Evolutionary conservation across 2,888 invertebrate species (phyloP), one percentile per base, ranked within the genome.

Genomic region (Melanostoma mellinum): DNA sequence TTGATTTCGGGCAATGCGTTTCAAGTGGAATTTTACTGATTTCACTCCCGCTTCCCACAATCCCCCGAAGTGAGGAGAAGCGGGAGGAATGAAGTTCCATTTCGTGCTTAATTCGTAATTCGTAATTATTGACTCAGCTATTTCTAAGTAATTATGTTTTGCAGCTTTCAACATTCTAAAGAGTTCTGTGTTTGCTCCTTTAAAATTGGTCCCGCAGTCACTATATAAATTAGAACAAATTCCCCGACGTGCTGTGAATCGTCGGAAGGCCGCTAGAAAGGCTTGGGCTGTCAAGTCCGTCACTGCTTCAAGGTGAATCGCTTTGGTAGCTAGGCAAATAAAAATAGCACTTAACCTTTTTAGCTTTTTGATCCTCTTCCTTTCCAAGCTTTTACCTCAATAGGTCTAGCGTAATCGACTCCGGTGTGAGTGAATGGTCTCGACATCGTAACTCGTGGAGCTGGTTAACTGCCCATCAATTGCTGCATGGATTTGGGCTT

Each of bases 131-230:
- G 3, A 20, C 5, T 53, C 30, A 8, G 38, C 63, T 2, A 52
- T n/a, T 5, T 69, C 69, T 10, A 35, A 58, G 44, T 20, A 55
- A n/a, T 38, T n/a, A 8, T 63, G 35, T 6, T 38, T n/a, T 2
- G 40, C 60, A 9, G 10, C 6, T 5, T 60, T 52, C n/a, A 75
- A n/a, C 4, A 65, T 9, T 0, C 68, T 30, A 4, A 10, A 2
- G 36, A 79, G 42, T n/a, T 63, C 52, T 4, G 42, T 73, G 3
- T 85, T 65, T 0, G 89, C 89, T 9, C 88, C 89, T 3, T 86
- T 65, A 53, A 89, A 88, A 38, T 87, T 89, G 0, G 87, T 88
- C 4, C 88, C 88, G 65, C 87, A 86, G 52, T 89, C 89, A 60
- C 86, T 85, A 69, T 86, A 87, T 0, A 89, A 53, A 2, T 58